These are phyloP conservation scores for Notodonta dromedarius DNA, from an alignment of 2,888 invertebrate species.

Conservation along the genomic window DNA sequence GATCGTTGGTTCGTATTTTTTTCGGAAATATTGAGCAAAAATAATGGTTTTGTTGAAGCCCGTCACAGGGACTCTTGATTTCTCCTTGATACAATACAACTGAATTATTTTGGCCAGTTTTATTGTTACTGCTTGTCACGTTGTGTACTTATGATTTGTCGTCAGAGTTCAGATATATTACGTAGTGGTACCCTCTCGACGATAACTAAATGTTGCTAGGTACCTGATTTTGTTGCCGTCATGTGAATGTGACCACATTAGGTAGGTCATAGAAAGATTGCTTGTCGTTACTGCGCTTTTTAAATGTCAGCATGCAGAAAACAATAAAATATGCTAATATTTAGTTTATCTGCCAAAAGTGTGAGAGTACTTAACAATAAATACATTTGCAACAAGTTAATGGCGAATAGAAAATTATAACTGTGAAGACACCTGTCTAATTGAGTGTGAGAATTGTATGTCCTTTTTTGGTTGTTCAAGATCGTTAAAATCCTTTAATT, in stretches of 20 bases:
- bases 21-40: no score
- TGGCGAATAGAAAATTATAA: neutral
- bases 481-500: neutral
- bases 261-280: neutral
- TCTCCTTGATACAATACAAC: no score
- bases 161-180: neutral
- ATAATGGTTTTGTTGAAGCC: no score
- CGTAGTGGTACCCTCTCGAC: neutral
- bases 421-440: neutral
- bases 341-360: no score
- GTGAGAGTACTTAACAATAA: neutral
- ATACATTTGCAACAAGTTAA: neutral
- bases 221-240: neutral
- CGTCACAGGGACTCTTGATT: no score
- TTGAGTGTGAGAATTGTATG: neutral
- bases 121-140: neutral
- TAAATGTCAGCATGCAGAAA: no score
- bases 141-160: neutral
- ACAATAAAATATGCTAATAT: no score
- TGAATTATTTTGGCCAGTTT: no score
- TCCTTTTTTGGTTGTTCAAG: neutral
- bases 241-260: neutral
- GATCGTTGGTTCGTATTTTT: no score
- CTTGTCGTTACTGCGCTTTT: no score
- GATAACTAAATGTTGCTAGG: neutral